These are phyloP conservation scores for Vulpes vulpes DNA, from an alignment of 2,113 vertebrate genomes.

Conservation along the genomic window DNA sequence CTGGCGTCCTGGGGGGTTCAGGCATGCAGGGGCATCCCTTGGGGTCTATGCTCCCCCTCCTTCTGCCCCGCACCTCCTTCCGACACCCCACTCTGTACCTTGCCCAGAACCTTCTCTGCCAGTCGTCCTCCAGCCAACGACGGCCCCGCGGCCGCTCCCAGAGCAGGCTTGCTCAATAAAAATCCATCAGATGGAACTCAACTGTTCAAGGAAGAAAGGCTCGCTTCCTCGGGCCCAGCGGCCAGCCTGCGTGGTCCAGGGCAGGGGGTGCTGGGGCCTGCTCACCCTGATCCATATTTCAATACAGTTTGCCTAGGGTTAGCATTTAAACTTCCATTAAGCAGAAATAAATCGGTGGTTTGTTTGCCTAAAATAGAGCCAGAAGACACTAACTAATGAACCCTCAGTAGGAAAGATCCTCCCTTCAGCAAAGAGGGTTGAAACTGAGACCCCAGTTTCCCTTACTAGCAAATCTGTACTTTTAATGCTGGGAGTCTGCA, in stretches of 20 bases:
- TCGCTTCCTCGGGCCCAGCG: rapidly evolving
- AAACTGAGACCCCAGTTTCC: no score
- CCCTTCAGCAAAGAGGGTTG: neutral
- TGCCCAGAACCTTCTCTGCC: no score
- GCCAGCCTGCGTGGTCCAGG: neutral
- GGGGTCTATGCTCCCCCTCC: rapidly evolving
- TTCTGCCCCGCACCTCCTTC: rapidly evolving
- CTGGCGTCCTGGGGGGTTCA: rapidly evolving
- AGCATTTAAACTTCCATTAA: neutral
- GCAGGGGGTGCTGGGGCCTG: neutral
- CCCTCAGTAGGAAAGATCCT: neutral
- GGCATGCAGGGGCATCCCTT: rapidly evolving
- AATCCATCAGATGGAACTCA: rapidly evolving
- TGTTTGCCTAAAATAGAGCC: neutral
- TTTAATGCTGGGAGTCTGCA: rapidly evolving
- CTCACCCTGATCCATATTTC: neutral
- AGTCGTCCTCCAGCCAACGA: rapidly evolving
- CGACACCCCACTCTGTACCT: no score
- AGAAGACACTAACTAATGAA: neutral
- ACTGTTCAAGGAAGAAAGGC: rapidly evolving
- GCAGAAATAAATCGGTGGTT: neutral
- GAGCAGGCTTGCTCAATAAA: neutral
- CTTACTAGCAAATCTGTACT: rapidly evolving
- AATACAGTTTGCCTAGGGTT: neutral
- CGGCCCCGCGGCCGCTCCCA: rapidly evolving